These are phyloP conservation scores for Austrolebias charrua DNA, from an alignment of 2,797 vertebrate species.

Conservation along the genomic window DNA sequence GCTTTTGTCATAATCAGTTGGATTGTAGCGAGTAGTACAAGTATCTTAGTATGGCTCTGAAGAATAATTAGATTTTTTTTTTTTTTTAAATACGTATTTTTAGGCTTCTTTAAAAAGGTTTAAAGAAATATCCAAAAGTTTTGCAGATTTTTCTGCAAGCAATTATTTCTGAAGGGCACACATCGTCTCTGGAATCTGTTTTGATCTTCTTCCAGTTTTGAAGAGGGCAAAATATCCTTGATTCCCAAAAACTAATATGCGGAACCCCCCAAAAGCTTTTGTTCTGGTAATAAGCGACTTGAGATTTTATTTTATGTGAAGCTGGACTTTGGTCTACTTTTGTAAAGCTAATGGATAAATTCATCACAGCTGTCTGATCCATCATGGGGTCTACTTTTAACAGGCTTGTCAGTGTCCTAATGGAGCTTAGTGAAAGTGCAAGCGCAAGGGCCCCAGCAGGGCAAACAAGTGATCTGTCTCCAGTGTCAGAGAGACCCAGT, in stretches of 20 bases:
- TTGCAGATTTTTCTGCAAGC: background rate
- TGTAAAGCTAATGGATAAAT: constrained; percentile 16
- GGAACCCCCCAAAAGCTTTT: background rate
- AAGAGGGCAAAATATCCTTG: background rate
- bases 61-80: too few relatives aligned
- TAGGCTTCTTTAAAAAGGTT: too few relatives aligned
- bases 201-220: background rate
- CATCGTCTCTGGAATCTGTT: background rate
- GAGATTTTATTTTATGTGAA: constrained; percentile 24
- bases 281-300: constrained; percentile 5
- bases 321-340: constrained; percentile 1
- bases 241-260: background rate
- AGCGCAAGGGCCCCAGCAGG: constrained; percentile 43
- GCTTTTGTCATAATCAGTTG: too few relatives aligned
- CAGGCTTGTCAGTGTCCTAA: constrained; percentile 39
- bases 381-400: constrained; percentile 24
- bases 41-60: too few relatives aligned
- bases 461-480: constrained; percentile 59
- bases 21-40: too few relatives aligned
- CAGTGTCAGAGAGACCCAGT: constrained; percentile 6
- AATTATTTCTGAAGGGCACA: background rate
- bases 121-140: too few relatives aligned
- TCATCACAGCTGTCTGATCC: constrained; percentile 30
- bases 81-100: too few relatives aligned
- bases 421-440: constrained; percentile 44